Evolutionary conservation across 2,888 invertebrate species (phyloP).

Genomic region (Protonemura montana): DNA sequence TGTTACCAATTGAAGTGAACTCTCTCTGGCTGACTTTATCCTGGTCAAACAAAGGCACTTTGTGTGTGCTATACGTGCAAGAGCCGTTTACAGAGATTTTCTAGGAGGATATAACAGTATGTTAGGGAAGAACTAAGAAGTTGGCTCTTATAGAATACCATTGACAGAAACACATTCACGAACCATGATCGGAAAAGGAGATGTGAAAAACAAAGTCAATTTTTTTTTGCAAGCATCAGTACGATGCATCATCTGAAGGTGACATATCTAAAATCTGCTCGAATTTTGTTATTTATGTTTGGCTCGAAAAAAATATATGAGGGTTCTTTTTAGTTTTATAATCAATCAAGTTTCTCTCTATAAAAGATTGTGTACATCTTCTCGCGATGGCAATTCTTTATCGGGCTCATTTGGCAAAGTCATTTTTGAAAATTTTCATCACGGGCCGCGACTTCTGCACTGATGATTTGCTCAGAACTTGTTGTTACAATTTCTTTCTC

Average conservation of each 20-base stretch:
- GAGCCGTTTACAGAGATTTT: background rate
- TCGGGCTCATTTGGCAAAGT: background rate
- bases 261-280: background rate
- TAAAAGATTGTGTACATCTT: background rate
- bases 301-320: background rate
- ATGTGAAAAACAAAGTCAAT: background rate
- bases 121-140: background rate
- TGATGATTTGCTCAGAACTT: background rate
- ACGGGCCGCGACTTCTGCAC: background rate
- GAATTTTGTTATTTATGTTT: background rate
- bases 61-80: background rate
- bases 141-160: background rate
- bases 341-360: background rate
- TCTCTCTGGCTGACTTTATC: background rate
- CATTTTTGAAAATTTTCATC: background rate
- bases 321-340: background rate
- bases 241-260: background rate
- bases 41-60: constrained; percentile 12
- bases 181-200: background rate
- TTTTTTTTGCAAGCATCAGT: background rate
- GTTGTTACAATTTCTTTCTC: constrained; percentile 1
- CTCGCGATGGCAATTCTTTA: background rate
- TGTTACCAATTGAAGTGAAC: background rate
- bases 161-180: background rate
- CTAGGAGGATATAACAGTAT: background rate